phyloP scores from a whole-genome alignment of 1,140 invertebrate genomes.

The Drosophila ogumai region DNA sequence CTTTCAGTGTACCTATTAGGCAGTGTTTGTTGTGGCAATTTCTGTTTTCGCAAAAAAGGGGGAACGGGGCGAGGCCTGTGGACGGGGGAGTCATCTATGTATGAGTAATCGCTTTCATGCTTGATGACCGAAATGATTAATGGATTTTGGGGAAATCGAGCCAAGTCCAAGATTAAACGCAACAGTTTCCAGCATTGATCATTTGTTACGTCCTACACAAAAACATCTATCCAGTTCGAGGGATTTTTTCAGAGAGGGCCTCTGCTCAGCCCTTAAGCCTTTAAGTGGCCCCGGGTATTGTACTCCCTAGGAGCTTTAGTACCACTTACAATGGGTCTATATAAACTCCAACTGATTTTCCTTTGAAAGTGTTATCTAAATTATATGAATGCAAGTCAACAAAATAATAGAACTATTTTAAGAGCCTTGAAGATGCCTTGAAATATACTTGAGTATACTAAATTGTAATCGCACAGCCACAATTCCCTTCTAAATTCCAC shows the following conservation, averaged over 20 bases:
- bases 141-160: constrained; percentile 70
- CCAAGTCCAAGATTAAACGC: constrained; percentile 79
- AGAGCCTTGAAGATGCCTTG: not conserved
- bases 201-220: constrained; percentile 64
- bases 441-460: not conserved
- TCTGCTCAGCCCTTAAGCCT: constrained; percentile 37
- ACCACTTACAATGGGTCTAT: not conserved
- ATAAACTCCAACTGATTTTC: not conserved
- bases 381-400: not conserved
- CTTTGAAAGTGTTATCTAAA: not conserved
- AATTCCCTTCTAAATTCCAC: not conserved
- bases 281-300: constrained; percentile 26
- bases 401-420: not conserved
- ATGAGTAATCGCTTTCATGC: constrained; percentile 81
- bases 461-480: not conserved
- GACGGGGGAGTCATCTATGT: constrained; percentile 61
- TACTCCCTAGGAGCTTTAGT: not conserved
- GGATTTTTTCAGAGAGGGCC: constrained; percentile 15
- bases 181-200: constrained; percentile 80
- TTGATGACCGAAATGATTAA: constrained; percentile 82
- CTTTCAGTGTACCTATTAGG: constrained; percentile 58
- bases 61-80: not conserved
- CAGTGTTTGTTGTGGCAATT: constrained; percentile 71
- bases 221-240: constrained; percentile 31
- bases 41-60: constrained; percentile 21